Evolutionary conservation across 2,888 invertebrate genomes (phyloP).

Genomic region (Andrena camellia): DNA sequence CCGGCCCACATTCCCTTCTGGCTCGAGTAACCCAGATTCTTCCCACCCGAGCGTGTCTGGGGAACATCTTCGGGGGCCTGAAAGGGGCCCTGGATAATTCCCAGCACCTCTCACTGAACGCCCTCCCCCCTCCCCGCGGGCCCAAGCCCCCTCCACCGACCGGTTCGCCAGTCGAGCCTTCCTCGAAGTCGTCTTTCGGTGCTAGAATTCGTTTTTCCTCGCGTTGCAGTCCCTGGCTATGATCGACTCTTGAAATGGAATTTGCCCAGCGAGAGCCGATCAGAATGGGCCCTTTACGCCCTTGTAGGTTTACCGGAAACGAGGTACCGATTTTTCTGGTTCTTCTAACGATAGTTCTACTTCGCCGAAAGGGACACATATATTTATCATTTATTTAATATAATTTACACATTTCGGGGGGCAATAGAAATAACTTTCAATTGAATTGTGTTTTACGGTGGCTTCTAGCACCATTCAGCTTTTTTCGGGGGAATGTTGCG

Average conservation of each 20-base stretch:
- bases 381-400: slow-evolving; percentile 12
- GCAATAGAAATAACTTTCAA: not conserved
- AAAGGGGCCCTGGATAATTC: slow-evolving; percentile 62
- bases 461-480: too few species aligned
- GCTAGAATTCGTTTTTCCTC: slow-evolving; percentile 45
- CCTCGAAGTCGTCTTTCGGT: slow-evolving; percentile 47
- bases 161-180: slow-evolving; percentile 1
- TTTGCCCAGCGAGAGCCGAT: not conserved
- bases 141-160: too few species aligned
- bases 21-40: slow-evolving; percentile 85
- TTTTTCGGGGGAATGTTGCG: not conserved
- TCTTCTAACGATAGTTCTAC: too few species aligned
- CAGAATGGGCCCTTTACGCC: too few species aligned
- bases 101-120: slow-evolving; percentile 57
- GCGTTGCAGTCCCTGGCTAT: slow-evolving; percentile 7
- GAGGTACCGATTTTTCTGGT: too few species aligned
- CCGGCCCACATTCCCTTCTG: slow-evolving; percentile 84
- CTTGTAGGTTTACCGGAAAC: too few species aligned
- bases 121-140: slow-evolving; percentile 45
- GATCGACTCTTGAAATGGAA: slow-evolving; percentile 42
- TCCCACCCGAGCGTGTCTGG: slow-evolving; percentile 76
- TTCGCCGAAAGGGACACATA: too few species aligned
- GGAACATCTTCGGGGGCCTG: slow-evolving; percentile 68
- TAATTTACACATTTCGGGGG: not conserved
- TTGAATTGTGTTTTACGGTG: too few species aligned